Base-by-base conservation (phyloP, 2,797 vertebrate genomes). In the Anguilla pacifica region DNA sequence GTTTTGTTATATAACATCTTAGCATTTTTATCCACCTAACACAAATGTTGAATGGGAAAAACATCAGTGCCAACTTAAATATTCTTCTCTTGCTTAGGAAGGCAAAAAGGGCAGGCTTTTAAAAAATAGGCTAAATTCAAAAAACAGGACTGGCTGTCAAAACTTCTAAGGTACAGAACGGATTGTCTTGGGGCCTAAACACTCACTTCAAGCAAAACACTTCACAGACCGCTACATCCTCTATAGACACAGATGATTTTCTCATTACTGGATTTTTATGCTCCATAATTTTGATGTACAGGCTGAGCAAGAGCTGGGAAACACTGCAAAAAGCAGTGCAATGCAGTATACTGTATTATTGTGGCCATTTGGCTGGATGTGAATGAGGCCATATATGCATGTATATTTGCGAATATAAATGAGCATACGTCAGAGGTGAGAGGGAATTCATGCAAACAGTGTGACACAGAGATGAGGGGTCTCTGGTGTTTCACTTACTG, bases 401-500 rank as follows among this genome's bases (percentile, higher is more conserved):
- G 86, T 64, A 90, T 51, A 88, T 86, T 28, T 15, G 43, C 81
- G 77, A 85, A 64, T 35, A 53, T 67, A 70, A 77, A 88, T 85
- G 13, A 86, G n/a, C 55, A 19, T 53, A 39, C 25, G 19, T 0
- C 2, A 39, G 15, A 67, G 0, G 28, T 74, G 15, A 46, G 53
- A n/a, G 7, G 0, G 17, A 55, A 59, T 57, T 11, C 28, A 15
- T 49, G 51, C 51, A 6, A 9, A 39, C 55, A 46, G 49, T 57
- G 35, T 28, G 46, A 22, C 28, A 19, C 46, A 15, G 39, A 19
- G 19, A 31, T n/a, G 35, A 4, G 31, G 13, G 11, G 53, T 70
- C 35, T 79, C n/a, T 77, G 87, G 88, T 77, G 53, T 89, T 88
- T 74, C 86, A 99, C 98, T 97, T 97, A 99, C 98, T 55, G 98